phyloP scores from a whole-genome alignment of 2,797 vertebrate species.

The Alauda arvensis region DNA sequence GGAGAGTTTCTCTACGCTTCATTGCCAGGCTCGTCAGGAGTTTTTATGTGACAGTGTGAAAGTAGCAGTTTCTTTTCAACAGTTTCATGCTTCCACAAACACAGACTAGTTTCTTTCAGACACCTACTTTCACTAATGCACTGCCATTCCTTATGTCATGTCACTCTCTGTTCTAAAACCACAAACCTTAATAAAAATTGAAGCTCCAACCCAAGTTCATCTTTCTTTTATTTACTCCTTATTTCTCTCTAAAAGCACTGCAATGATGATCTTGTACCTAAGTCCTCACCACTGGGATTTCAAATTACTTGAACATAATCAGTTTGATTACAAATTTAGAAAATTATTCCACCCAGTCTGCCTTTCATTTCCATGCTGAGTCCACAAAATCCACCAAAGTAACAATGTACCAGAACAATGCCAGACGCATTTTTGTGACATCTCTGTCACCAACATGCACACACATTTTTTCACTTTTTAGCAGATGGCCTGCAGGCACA shows the following conservation, averaged over 20 bases:
- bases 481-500: neutral
- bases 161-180: neutral
- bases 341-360: neutral
- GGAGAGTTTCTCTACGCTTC: constrained; percentile 15
- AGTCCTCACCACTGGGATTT: neutral
- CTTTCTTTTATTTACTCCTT: neutral
- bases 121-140: constrained; percentile 19
- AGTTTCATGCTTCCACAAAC: constrained; percentile 49
- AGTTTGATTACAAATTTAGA: neutral
- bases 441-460: neutral
- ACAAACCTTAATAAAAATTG: neutral
- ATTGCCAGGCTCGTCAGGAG: constrained; percentile 7
- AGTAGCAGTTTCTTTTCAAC: constrained; percentile 54
- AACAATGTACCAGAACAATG: neutral
- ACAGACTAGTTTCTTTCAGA: constrained; percentile 22
- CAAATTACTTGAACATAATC: neutral
- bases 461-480: neutral
- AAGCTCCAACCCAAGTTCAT: neutral
- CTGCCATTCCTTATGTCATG: neutral
- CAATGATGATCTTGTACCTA: neutral
- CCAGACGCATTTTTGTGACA: neutral
- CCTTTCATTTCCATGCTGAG: neutral
- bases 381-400: neutral
- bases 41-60: constrained; percentile 47
- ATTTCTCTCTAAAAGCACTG: neutral